A percentile compares a stretch with the other conserved stretches of the same genome.
phyloP scores from a whole-genome alignment of 2,888 invertebrate species.

The Ischnura elegans region DNA sequence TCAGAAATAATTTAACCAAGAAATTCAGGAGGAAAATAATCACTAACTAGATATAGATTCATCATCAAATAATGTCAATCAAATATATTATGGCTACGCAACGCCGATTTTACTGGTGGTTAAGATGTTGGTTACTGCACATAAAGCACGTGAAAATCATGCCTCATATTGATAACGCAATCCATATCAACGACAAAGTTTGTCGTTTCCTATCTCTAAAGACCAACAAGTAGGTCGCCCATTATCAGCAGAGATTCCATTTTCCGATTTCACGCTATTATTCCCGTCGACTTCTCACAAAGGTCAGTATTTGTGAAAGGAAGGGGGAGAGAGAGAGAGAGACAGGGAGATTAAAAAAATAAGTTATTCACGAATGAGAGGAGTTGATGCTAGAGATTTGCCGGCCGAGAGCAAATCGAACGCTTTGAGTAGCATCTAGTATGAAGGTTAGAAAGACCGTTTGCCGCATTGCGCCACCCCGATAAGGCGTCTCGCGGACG shows the following conservation, averaged over 20 bases:
- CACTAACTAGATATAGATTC: too few relatives aligned
- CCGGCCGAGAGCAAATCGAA: neutral
- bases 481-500: slow-evolving; percentile 6
- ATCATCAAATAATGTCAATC: too few relatives aligned
- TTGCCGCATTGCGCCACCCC: slow-evolving; percentile 35
- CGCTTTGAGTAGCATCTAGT: neutral
- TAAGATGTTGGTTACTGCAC: neutral
- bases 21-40: too few relatives aligned
- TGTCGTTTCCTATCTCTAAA: neutral
- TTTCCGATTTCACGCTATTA: neutral
- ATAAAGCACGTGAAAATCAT: neutral
- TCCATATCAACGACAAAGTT: neutral
- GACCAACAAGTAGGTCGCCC: neutral
- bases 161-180: too few relatives aligned
- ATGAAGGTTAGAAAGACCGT: slow-evolving; percentile 25
- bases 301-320: slow-evolving; percentile 15
- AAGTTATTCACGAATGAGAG: neutral
- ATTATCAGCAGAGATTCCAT: neutral
- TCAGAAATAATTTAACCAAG: too few relatives aligned
- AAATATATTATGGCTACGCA: too few relatives aligned
- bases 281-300: neutral
- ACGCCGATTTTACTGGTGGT: too few relatives aligned
- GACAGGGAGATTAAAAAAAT: too few relatives aligned
- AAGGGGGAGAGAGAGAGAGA: too few relatives aligned
- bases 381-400: neutral